A percentile compares a stretch with the other conserved stretches of the same genome.
Evolutionary conservation across 2,888 invertebrate genomes (phyloP).

Genomic region (Aspidiotus rigidus): DNA sequence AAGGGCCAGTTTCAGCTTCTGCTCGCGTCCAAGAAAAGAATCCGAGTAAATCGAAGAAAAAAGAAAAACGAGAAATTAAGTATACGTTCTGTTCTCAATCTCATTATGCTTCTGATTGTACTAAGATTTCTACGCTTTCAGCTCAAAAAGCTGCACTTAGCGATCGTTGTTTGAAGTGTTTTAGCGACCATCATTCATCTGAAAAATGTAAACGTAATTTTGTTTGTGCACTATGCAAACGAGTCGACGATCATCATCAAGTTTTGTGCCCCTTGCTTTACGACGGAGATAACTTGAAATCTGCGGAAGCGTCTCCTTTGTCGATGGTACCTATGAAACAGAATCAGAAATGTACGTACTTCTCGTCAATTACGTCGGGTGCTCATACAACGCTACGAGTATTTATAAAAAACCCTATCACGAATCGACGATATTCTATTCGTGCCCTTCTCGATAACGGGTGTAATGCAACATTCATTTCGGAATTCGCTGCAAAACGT

Average conservation of each 20-base stretch:
- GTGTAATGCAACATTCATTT: background rate
- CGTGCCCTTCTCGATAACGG: background rate
- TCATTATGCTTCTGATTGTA: background rate
- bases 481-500: background rate
- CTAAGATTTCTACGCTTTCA: background rate
- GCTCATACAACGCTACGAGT: background rate
- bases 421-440: background rate
- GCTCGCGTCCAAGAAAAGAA: background rate
- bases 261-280: background rate
- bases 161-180: background rate
- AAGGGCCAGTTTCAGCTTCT: background rate
- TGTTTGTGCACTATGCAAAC: background rate
- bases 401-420: background rate
- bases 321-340: too few relatives aligned
- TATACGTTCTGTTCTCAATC: background rate
- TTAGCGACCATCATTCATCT: background rate
- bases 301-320: too few relatives aligned
- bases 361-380: background rate
- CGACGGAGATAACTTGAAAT: background rate
- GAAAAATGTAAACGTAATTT: background rate
- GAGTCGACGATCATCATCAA: background rate
- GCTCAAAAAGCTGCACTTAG: background rate
- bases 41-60: background rate
- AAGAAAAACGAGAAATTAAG: background rate
- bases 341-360: background rate